phyloP scores from a whole-genome alignment of 1,140 invertebrate genomes.

The Holotrichia oblita region DNA sequence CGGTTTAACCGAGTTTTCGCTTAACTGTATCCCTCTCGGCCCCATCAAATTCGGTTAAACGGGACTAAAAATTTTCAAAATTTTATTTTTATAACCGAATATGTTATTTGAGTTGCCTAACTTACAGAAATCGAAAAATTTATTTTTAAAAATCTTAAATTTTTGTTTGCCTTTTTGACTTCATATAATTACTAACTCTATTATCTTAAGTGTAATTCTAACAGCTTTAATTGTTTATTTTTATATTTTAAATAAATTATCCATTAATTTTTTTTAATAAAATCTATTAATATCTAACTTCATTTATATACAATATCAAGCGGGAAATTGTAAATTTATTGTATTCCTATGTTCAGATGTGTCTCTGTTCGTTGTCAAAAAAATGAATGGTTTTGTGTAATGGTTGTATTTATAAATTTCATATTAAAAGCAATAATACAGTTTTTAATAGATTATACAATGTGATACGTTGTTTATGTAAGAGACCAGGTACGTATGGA shows the following conservation, averaged over 20 bases:
- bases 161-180: not conserved
- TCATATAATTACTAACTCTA: too few species aligned
- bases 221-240: not conserved
- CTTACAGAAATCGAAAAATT: not conserved
- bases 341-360: constrained; percentile 13
- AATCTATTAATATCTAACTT: constrained; percentile 7
- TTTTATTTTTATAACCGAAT: too few species aligned
- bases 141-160: not conserved
- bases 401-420: not conserved
- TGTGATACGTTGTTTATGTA: not conserved
- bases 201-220: too few species aligned
- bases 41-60: too few species aligned
- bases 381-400: constrained; percentile 34
- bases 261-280: not conserved
- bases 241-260: too few species aligned
- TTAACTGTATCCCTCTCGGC: too few species aligned
- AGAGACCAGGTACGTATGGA: not conserved
- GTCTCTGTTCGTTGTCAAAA: constrained; percentile 26
- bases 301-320: constrained; percentile 37
- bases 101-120: not conserved
- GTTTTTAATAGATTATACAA: not conserved
- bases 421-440: not conserved
- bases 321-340: constrained; percentile 31
- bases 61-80: too few species aligned
- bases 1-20: too few species aligned